Base-by-base conservation (phyloP, 53 echinoderm and acorn worm species). In the Apostichopus leukothele region DNA sequence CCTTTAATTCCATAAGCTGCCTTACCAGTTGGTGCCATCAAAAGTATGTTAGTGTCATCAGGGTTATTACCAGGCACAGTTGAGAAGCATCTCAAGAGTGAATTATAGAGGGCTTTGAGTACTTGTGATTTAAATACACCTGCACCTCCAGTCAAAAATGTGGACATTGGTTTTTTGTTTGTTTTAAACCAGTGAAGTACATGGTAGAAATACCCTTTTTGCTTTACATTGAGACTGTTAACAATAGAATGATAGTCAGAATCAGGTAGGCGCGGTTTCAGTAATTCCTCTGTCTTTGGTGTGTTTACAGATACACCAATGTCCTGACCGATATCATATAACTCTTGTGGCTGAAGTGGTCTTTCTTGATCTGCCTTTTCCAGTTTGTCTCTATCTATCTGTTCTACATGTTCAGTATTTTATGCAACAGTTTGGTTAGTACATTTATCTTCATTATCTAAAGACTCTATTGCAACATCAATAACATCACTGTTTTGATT, bases 1-100 rank as follows among this genome's bases (percentile, higher is more conserved):
- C 79, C 90, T 88, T 88, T 86, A 39, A 92, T 92, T 9, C 63
- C n/a, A 88, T 90, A 90, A 23, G 93, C 90, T 39, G 93, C 93
- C 39, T 90, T 91, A 16, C 93, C 93, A 22, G 90, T 90, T 50
- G 92, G 90, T 83, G 92, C 90, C 53, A 86, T 83, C 5, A 92
- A 83, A 16, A 92, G 27, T 16, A 90, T 83, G 50, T 19, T 0
- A 1, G 27, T 18, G 27, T 78, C 51, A 52, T 92, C 88, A 27
- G 92, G 90, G 74, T 92, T 80, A 53, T 20, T 75, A 16, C 90
- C 88, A 54, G 67, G 52, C 51, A n/a, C 83, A 21, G 53, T 54
- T 7, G 83, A 83, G 57, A 22, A 83, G 53, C 57, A 83, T 18
- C 54, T 12, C 19, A 86, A 5, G 2, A 67, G 86, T 16, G 86